These are phyloP conservation scores for Meteorus sp. DNA, from an alignment of 1,140 invertebrate species.

Conservation along the genomic window DNA sequence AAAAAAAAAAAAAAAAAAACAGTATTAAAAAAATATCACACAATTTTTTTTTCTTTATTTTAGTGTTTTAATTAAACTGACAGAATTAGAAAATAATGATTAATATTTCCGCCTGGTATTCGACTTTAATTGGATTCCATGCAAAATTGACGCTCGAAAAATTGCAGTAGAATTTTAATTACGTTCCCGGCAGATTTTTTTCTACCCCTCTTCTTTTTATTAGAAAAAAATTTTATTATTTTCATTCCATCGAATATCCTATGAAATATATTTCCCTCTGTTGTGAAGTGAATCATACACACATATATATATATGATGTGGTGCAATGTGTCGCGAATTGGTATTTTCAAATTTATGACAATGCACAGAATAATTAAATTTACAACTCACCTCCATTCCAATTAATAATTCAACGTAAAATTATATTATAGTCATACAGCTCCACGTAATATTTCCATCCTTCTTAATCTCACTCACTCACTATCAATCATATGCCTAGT, in stretches of 20 bases:
- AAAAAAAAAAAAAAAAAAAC: constrained; percentile 1
- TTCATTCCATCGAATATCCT: background rate
- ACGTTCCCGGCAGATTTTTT: constrained; percentile 27
- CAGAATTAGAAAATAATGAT: constrained; percentile 19
- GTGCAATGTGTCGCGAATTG: too few species aligned
- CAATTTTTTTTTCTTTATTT: too few species aligned
- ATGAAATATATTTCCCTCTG: background rate
- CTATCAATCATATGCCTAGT: background rate
- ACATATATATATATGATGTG: too few species aligned
- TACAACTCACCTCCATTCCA: too few species aligned
- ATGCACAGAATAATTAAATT: too few species aligned
- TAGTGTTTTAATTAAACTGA: constrained; percentile 14
- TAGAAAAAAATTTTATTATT: background rate
- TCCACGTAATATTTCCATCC: too few species aligned
- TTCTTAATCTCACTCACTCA: too few species aligned
- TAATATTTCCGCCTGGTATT: constrained; percentile 17
- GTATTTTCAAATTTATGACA: too few species aligned
- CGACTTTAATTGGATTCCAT: constrained; percentile 27
- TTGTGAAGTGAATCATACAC: background rate
- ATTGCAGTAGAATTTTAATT: constrained; percentile 32
- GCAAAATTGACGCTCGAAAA: constrained; percentile 24
- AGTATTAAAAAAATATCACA: background rate
- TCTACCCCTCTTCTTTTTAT: constrained; percentile 1
- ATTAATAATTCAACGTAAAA: too few species aligned
- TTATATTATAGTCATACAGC: too few species aligned